These are phyloP conservation scores for Eutrigla gurnardus DNA, from an alignment of 2,797 vertebrate genomes.

Conservation along the genomic window DNA sequence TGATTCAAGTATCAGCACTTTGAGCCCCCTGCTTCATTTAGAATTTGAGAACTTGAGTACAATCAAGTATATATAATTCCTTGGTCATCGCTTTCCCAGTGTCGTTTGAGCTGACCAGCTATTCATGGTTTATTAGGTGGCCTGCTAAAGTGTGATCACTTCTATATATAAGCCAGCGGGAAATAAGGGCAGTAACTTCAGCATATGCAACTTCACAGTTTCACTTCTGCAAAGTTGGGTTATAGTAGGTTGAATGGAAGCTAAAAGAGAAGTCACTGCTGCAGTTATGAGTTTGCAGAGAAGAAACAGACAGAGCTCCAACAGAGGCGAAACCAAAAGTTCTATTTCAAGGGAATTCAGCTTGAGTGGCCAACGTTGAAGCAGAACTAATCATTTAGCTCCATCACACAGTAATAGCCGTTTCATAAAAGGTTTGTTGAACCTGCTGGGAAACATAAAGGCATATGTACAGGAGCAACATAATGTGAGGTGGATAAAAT, in stretches of 20 bases:
- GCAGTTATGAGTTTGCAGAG: neutral
- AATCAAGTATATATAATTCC: too few relatives aligned
- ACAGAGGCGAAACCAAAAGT: neutral
- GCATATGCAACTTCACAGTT: neutral
- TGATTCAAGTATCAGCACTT: neutral
- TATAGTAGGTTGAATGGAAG: neutral
- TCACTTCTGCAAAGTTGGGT: conserved; percentile 15
- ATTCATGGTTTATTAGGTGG: too few relatives aligned
- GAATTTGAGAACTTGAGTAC: too few relatives aligned
- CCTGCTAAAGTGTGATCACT: too few relatives aligned
- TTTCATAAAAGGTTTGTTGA: neutral
- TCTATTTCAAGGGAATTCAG: neutral
- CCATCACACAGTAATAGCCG: neutral
- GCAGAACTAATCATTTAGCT: neutral
- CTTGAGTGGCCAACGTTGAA: neutral
- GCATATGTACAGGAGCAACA: neutral
- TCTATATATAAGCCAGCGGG: too few relatives aligned
- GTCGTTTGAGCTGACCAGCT: too few relatives aligned
- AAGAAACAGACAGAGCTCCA: neutral
- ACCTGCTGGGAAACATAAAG: neutral
- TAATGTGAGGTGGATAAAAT: neutral
- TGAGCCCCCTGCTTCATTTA: too few relatives aligned
- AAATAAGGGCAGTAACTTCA: neutral
- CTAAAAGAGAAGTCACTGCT: too few relatives aligned
- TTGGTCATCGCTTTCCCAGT: too few relatives aligned